phyloP scores from a whole-genome alignment of 2,113 vertebrate genomes.

The human region DNA sequence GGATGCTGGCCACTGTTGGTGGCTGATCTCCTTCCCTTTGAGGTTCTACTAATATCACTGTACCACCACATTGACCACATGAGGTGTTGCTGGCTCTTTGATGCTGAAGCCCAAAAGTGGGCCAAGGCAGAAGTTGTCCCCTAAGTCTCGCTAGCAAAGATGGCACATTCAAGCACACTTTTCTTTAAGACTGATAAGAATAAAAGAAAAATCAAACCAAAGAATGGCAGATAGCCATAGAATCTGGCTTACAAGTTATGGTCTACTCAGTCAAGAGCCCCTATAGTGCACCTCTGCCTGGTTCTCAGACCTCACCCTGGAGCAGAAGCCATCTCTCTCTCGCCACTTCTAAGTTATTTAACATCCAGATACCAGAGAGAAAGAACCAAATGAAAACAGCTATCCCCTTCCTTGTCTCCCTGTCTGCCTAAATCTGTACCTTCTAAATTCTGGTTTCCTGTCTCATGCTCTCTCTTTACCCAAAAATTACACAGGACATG shows the following conservation, averaged over 20 bases:
- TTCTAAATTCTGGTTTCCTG: neutral
- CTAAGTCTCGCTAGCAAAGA: neutral
- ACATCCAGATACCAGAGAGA: neutral
- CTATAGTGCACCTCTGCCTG: neutral
- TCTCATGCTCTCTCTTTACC: neutral
- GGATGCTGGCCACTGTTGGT: neutral
- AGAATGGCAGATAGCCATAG: neutral
- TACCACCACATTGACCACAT: neutral
- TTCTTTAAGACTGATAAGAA: neutral
- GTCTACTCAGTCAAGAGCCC: neutral
- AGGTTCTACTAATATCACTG: neutral
- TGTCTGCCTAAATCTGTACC: neutral
- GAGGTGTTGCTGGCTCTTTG: neutral
- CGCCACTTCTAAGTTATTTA: neutral
- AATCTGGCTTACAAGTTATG: neutral
- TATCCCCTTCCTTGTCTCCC: neutral
- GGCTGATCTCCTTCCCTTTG: neutral
- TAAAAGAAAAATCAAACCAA: neutral
- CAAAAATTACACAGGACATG: neutral
- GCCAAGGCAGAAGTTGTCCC: neutral
- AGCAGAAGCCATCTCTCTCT: neutral
- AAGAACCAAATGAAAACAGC: neutral
- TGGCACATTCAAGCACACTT: neutral
- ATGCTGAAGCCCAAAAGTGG: neutral
- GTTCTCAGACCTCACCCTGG: neutral